Conservation (phyloP, 2,797 vertebrate genomes). For the Acanthis flammea region DNA sequence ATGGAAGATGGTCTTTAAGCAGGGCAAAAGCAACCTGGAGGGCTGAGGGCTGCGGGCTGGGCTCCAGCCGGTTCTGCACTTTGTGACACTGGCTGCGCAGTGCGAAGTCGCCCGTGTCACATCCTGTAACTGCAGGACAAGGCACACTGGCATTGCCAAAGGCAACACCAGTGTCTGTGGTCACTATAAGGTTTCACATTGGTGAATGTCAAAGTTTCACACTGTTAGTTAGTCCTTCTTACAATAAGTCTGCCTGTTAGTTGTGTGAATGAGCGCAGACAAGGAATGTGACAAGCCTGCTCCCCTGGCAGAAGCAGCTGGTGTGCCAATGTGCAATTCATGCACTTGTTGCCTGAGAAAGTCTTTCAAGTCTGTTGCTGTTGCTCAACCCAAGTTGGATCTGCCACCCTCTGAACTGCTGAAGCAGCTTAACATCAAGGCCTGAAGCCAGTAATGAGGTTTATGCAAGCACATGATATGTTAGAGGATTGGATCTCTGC, state of each 20-base stretch:
- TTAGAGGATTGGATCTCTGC: neutral
- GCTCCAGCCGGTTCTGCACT: neutral
- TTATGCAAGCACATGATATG: neutral
- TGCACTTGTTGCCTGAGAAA: neutral
- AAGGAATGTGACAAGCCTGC: accelerated
- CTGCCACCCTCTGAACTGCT: neutral
- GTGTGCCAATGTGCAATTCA: neutral
- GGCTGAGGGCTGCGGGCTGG: neutral
- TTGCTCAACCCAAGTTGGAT: neutral
- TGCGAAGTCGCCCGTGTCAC: accelerated
- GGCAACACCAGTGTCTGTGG: accelerated
- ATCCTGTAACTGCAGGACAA: accelerated
- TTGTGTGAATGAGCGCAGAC: neutral
- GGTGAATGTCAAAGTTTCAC: neutral
- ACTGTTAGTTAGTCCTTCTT: neutral
- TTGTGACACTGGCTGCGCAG: accelerated
- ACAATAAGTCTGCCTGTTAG: neutral
- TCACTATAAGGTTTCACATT: accelerated
- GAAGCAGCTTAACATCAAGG: neutral
- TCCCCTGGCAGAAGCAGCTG: neutral
- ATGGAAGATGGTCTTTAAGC: neutral
- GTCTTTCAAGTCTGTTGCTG: neutral
- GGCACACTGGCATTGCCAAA: neutral
- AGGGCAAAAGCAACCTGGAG: neutral
- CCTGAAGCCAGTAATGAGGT: neutral